Evolutionary conservation across 2,113 vertebrate genomes (phyloP).

Genomic region (Orientallactaga bullata): DNA sequence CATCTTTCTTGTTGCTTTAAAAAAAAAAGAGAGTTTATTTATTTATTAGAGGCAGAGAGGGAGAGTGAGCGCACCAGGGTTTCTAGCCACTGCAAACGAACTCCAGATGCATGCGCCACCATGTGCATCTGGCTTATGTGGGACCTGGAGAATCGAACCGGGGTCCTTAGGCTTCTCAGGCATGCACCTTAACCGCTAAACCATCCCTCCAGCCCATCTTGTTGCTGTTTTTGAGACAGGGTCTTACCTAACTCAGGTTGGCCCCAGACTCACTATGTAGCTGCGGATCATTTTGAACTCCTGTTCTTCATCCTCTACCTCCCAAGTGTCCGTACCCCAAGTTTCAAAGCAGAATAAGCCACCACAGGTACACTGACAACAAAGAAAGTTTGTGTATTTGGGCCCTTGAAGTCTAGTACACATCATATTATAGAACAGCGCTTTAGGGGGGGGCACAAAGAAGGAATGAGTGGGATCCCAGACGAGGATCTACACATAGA

Average conservation of each 20-base stretch:
- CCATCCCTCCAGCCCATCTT: too few species aligned
- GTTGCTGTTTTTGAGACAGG: background rate
- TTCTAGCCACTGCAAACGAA: too few species aligned
- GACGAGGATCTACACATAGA: background rate
- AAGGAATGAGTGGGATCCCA: background rate
- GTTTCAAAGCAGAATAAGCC: background rate
- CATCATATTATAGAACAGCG: background rate
- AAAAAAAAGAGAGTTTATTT: too few species aligned
- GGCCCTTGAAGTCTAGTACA: background rate
- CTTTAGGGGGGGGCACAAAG: background rate
- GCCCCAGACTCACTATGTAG: too few species aligned
- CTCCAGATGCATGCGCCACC: too few species aligned
- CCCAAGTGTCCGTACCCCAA: background rate
- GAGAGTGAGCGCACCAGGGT: too few species aligned
- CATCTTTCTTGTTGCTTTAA: background rate
- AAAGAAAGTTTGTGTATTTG: background rate
- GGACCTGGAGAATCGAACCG: too few species aligned
- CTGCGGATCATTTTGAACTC: background rate
- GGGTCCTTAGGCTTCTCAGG: too few species aligned
- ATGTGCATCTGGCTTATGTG: too few species aligned
- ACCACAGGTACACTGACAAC: background rate
- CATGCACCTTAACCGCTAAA: too few species aligned
- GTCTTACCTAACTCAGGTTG: background rate
- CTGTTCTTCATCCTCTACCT: too few species aligned
- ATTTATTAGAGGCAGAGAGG: too few species aligned